Base-by-base conservation (phyloP, 2,888 invertebrate species). In the Nymphalis urticae region DNA sequence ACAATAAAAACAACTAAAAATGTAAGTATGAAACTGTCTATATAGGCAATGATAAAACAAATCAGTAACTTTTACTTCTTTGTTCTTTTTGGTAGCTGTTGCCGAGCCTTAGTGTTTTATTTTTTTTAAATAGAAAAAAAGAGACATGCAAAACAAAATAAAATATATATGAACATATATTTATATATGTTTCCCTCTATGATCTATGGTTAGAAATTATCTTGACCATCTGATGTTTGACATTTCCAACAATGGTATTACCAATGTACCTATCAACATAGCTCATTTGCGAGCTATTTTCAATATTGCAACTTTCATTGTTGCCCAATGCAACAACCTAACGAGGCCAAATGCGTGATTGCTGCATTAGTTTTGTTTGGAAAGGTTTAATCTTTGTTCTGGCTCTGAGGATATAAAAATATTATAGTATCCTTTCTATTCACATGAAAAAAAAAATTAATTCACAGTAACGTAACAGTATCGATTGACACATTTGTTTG, bases 281-380 rank as follows among this genome's bases (percentile, higher is more conserved):
- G 62, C 62, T 69, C 69, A 64, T 66, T 70, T 64, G 70, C 51
- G 48, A 50, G 65, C 70, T 69, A 73, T 74, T 73, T 76, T 71
- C 70, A 75, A 73, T 73, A 74, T 70, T 73, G 63, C 71, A 68
- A 74, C 76, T 74, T 76, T 76, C 75, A 69, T 76, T 75, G 66
- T 72, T 73, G 68, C 72, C 73, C 67, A 74, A 75, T 64, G 65
- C 53, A 62, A 53, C 63, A 51, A 58, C 64, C 60, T 54, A 73
- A 73, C 72, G 74, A 71, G 74, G 73, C 68, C 72, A 69, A 68
- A 71, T 36, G 53, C 75, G 76, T 76, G 75, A 74, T 72, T 66
- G 70, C 48, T 56, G 70, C 48, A 75, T 76, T 73, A 74, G 70
- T 67, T 76, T 72, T 70, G 73, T 71, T 69, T 70, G 66, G 71